Conservation (phyloP, 2,888 invertebrate species). For the Agrochola circellaris region DNA sequence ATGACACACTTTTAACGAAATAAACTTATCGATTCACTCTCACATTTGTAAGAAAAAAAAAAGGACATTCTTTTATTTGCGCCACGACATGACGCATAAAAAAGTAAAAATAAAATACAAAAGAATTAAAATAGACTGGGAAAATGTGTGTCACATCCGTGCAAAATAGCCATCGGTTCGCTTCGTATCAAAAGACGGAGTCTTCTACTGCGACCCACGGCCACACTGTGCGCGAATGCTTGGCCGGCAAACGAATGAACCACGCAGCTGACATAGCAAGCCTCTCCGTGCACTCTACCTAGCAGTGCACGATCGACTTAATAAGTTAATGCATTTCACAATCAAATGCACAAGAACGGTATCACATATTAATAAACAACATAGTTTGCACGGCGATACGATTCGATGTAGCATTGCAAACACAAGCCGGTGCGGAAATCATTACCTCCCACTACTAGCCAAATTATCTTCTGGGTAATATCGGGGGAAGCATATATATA, state of each 20-base stretch:
- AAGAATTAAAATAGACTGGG: not conserved
- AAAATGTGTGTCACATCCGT: too few relatives aligned
- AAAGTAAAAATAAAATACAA: slow-evolving; percentile 2
- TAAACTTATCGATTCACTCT: not conserved
- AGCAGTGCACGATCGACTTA: not conserved
- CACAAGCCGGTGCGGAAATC: slow-evolving; percentile 5
- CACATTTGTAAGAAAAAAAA: not conserved
- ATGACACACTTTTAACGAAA: slow-evolving; percentile 1
- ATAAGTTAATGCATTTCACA: too few relatives aligned
- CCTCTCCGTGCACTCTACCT: not conserved
- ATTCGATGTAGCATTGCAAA: not conserved
- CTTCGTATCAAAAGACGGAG: not conserved
- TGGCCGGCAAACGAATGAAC: not conserved
- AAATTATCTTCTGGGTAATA: not conserved
- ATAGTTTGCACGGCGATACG: not conserved
- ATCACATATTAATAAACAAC: slow-evolving; percentile 15
- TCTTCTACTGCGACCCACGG: not conserved
- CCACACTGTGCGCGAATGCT: not conserved
- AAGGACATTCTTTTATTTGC: not conserved
- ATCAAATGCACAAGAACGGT: not conserved
- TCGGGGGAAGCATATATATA: not conserved
- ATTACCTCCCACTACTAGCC: not conserved
- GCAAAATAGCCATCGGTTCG: not conserved
- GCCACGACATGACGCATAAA: not conserved
- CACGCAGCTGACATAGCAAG: not conserved